Percentiles rank a stretch among this genome's conserved stretches.
phyloP scores from a whole-genome alignment of 2,113 vertebrate genomes.

The Naja naja region DNA sequence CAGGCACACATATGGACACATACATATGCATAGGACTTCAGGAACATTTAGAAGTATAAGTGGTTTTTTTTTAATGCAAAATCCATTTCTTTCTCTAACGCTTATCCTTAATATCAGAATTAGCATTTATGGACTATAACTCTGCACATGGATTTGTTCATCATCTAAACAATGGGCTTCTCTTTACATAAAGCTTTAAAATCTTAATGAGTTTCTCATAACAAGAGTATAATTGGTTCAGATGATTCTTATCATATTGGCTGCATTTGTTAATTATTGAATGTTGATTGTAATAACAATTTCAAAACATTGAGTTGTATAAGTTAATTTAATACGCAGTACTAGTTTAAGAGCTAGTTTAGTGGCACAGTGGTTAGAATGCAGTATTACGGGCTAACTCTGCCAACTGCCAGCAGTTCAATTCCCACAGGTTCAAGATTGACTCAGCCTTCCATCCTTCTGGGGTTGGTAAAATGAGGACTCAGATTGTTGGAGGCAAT shows the following conservation, averaged over 20 bases:
- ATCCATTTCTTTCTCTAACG: slow-evolving; percentile 42
- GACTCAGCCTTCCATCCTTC: neutral
- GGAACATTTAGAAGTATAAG: neutral
- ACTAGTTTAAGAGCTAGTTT: neutral
- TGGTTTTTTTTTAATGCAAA: slow-evolving; percentile 17
- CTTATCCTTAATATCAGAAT: slow-evolving; percentile 52
- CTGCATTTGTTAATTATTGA: neutral
- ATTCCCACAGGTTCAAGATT: neutral
- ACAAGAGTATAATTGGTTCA: neutral
- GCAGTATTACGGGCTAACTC: neutral
- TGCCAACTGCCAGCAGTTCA: neutral
- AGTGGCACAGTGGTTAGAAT: neutral
- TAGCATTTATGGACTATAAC: slow-evolving; percentile 14
- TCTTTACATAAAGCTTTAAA: neutral
- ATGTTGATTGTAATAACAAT: neutral
- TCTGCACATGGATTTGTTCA: neutral
- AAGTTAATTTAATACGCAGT: neutral
- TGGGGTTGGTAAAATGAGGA: neutral
- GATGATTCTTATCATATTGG: neutral
- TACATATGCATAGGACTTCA: neutral
- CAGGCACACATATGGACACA: neutral
- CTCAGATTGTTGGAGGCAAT: neutral
- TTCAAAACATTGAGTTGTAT: neutral
- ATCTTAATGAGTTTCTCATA: neutral
- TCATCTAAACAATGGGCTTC: neutral